A percentile compares a stretch with the other conserved stretches of the same genome.
These are phyloP conservation scores for Rhabdomys pumilio DNA, from an alignment of 2,797 vertebrate genomes.

Conservation along the genomic window DNA sequence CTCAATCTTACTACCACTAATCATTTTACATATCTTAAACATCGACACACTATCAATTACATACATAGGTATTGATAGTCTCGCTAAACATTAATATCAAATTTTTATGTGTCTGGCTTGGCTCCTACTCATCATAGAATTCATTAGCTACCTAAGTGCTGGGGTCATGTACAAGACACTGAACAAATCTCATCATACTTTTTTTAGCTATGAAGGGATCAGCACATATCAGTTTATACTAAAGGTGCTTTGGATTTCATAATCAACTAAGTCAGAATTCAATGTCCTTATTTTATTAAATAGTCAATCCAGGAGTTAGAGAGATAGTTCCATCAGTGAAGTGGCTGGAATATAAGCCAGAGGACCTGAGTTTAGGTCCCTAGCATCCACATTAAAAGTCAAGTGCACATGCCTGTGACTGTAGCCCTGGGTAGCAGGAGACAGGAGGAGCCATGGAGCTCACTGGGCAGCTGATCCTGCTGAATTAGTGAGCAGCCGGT, in stretches of 20 bases:
- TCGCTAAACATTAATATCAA: constrained; percentile 53
- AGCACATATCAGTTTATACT: not conserved
- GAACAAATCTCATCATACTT: constrained; percentile 8
- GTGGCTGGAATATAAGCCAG: not conserved
- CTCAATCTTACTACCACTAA: constrained; percentile 24
- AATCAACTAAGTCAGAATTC: not conserved
- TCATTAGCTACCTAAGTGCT: not conserved
- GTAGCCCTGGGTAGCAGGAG: not conserved
- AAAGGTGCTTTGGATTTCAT: constrained; percentile 9
- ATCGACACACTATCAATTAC: not conserved
- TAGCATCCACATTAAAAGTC: not conserved
- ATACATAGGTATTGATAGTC: not conserved
- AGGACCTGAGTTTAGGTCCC: not conserved
- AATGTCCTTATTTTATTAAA: constrained; percentile 5
- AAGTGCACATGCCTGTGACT: not conserved
- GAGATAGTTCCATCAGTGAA: not conserved
- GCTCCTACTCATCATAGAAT: constrained; percentile 23
- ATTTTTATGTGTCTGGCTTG: constrained; percentile 41
- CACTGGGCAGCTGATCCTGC: not conserved
- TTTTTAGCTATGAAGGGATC: not conserved
- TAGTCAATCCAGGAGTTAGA: not conserved
- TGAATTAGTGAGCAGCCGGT: not conserved
- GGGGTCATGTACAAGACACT: not conserved
- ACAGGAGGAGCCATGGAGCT: not conserved
- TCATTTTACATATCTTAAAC: constrained; percentile 27